These are phyloP conservation scores for Hedya salicella DNA, from an alignment of 2,888 invertebrate genomes.

Conservation along the genomic window DNA sequence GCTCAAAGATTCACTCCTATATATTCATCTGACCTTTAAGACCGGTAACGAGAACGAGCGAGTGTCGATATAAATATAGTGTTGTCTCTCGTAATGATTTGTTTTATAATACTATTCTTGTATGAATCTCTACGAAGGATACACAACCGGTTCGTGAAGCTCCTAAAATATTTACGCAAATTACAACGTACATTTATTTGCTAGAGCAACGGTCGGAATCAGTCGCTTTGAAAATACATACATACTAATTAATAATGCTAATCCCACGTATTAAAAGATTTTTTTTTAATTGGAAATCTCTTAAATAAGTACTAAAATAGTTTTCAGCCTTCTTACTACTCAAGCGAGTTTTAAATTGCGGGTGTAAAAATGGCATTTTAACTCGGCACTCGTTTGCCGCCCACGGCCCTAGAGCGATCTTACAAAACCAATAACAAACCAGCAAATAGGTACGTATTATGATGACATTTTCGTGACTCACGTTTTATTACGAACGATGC, in stretches of 20 bases:
- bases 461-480: constrained; percentile 49
- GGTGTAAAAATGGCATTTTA: constrained; percentile 53
- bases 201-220: background rate
- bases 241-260: background rate
- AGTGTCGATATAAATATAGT: constrained; percentile 30
- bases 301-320: background rate
- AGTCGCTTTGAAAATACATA: no score
- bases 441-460: constrained; percentile 23
- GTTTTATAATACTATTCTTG: constrained; percentile 4
- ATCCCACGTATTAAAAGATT: background rate
- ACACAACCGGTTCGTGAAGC: constrained; percentile 1
- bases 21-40: constrained; percentile 25
- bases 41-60: constrained; percentile 25
- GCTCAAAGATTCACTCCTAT: constrained; percentile 6
- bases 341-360: constrained; percentile 56
- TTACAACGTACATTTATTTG: background rate
- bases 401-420: constrained; percentile 51
- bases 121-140: constrained; percentile 1
- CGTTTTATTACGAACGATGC: constrained; percentile 14
- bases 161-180: background rate
- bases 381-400: constrained; percentile 46
- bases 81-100: constrained; percentile 1
- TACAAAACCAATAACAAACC: constrained; percentile 50
- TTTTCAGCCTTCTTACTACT: constrained; percentile 41
- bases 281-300: background rate